Conservation (phyloP, 1,140 invertebrate species). For the Oncopeltus fasciatus region DNA sequence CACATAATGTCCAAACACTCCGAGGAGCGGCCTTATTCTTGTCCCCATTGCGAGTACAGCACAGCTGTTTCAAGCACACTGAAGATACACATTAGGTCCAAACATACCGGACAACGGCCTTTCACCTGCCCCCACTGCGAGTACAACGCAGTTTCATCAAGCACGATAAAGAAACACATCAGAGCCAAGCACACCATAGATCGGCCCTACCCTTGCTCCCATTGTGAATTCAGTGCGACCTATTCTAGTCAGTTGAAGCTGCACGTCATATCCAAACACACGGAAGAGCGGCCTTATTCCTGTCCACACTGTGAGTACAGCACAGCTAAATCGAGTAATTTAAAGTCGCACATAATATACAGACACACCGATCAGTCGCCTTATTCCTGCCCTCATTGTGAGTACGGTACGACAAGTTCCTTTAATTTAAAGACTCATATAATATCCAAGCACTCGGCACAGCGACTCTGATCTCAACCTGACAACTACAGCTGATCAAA, state of each 20-base stretch:
- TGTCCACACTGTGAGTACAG: not conserved
- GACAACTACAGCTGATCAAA: no score
- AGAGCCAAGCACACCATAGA: not conserved
- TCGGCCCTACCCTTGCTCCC: not conserved
- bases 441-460: not conserved
- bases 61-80: not conserved
- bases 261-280: not conserved
- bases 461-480: no score
- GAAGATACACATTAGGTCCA: not conserved
- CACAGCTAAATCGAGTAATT: not conserved
- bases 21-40: not conserved
- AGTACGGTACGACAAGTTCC: not conserved
- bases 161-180: not conserved
- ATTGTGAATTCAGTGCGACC: not conserved
- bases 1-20: not conserved
- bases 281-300: not conserved
- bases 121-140: not conserved
- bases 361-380: not conserved
- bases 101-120: not conserved
- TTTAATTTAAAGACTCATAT: not conserved
- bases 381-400: not conserved
- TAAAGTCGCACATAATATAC: not conserved
- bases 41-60: not conserved
- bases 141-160: not conserved
- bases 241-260: not conserved